Conservation (phyloP, 2,113 vertebrate genomes). For the Podocnemis expansa region DNA sequence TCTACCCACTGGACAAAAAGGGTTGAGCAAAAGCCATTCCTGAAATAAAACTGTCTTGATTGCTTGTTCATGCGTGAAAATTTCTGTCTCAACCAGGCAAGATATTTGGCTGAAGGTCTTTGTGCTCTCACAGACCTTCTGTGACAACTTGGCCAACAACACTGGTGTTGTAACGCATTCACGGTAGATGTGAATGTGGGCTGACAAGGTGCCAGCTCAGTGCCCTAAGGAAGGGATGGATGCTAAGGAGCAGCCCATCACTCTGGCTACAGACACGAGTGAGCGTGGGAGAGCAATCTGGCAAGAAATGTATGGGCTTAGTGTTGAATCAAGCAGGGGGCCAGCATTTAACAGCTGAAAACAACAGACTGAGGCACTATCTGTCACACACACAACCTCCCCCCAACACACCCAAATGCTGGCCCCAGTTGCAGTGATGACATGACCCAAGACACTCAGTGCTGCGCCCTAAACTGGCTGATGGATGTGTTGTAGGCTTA, state of each 20-base stretch:
- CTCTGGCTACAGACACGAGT: rapidly evolving
- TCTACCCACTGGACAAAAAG: rapidly evolving
- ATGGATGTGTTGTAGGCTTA: background rate
- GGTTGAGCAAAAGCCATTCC: background rate
- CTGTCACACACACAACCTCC: background rate
- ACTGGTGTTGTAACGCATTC: background rate
- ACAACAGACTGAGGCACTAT: background rate
- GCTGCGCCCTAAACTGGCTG: background rate
- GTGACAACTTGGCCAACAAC: background rate
- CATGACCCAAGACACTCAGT: background rate
- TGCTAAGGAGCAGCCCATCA: background rate
- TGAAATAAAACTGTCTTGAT: background rate
- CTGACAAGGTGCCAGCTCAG: background rate
- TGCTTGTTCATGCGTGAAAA: background rate
- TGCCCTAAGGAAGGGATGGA: background rate
- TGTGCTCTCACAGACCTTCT: rapidly evolving
- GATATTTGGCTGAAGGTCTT: background rate
- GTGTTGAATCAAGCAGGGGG: background rate
- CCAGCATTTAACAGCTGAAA: background rate
- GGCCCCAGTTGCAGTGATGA: background rate
- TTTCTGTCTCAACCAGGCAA: rapidly evolving
- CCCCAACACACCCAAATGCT: background rate
- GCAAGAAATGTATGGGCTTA: rapidly evolving
- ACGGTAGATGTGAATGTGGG: background rate
- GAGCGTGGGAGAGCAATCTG: background rate